Evolutionary conservation across 1,140 invertebrate genomes (phyloP), one percentile per base, ranked within the genome.

Genomic region (Cydia amplana): DNA sequence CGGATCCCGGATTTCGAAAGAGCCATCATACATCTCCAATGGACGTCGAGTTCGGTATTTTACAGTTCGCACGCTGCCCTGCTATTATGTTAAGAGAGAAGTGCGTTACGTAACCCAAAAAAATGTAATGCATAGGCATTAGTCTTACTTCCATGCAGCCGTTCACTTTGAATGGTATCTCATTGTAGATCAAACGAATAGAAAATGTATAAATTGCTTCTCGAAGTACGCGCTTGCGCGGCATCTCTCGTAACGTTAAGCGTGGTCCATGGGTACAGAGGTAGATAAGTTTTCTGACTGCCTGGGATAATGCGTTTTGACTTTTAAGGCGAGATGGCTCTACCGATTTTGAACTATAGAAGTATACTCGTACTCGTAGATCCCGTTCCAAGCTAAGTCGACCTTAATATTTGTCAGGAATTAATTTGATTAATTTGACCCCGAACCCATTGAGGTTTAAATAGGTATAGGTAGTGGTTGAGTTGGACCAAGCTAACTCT

Each of bases 181-280:
- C 74, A 79, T 82, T 82, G 78, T 79, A 72, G 75, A 82, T 84
- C 81, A 77, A 81, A 80, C 79, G 81, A 82, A 85, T 85, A 85
- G 83, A 80, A 85, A 85, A 85, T 85, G 83, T 82, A 85, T 85
- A 85, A 85, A 85, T 85, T 82, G 80, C 83, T 83, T 82, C 80
- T 82, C 78, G 80, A 76, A 79, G 77, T 83, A 80, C 79, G 80
- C 78, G 76, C 70, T 25, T 67, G 74, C 64, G 72, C 75, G 51
- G 23, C 46, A 73, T 51, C 63, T 51, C 65, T 60, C 55, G 55
- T 60, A 20, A 23, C 2, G 55, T 60, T 60, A 60, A 60, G 55
- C 55, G 9, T 5, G 10, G 55, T 60, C 20, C 55, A 60, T n/a
- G n/a, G n/a, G n/a, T 60, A 60, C 18, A 9, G 36, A 10, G 32